A percentile compares a stretch with the other conserved stretches of the same genome.
Conservation (phyloP, 1,140 invertebrate genomes). For the Gonioctena quinquepunctata region DNA sequence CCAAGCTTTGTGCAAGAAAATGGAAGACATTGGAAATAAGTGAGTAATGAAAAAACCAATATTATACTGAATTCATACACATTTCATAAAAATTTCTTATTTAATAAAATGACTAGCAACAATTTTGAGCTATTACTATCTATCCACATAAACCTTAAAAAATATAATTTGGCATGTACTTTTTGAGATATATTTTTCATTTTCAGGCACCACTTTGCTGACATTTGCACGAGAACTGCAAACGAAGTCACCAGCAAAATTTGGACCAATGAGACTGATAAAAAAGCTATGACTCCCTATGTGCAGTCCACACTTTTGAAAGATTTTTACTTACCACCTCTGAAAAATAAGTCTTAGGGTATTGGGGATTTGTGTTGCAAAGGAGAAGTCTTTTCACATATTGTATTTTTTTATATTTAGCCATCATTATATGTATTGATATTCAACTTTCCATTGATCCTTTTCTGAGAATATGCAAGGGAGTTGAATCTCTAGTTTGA, state of each 20-base stretch:
- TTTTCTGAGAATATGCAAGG: too few species aligned
- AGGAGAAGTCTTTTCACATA: too few species aligned
- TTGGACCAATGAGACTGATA: conserved; percentile 29
- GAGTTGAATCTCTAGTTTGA: too few species aligned
- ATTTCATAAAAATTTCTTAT: too few species aligned
- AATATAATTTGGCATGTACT: neutral
- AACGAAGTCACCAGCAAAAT: conserved; percentile 29
- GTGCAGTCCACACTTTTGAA: conserved; percentile 23
- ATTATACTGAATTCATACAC: too few species aligned
- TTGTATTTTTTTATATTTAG: too few species aligned
- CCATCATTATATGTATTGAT: too few species aligned
- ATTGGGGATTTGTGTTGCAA: too few species aligned
- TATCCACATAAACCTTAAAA: neutral
- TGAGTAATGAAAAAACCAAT: conserved; percentile 18
- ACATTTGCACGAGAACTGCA: conserved; percentile 39
- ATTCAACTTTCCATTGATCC: too few species aligned
- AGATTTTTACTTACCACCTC: conserved; percentile 24
- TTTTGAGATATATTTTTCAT: neutral
- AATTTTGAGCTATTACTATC: too few species aligned
- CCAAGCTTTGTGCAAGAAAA: conserved; percentile 67
- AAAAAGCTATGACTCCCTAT: conserved; percentile 27
- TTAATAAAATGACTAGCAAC: too few species aligned
- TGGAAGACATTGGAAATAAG: conserved; percentile 56
- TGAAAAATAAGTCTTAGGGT: neutral
- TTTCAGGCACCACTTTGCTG: conserved; percentile 39